These are phyloP conservation scores for Otocyon megalotis DNA, from an alignment of 2,113 vertebrate species.

Conservation along the genomic window DNA sequence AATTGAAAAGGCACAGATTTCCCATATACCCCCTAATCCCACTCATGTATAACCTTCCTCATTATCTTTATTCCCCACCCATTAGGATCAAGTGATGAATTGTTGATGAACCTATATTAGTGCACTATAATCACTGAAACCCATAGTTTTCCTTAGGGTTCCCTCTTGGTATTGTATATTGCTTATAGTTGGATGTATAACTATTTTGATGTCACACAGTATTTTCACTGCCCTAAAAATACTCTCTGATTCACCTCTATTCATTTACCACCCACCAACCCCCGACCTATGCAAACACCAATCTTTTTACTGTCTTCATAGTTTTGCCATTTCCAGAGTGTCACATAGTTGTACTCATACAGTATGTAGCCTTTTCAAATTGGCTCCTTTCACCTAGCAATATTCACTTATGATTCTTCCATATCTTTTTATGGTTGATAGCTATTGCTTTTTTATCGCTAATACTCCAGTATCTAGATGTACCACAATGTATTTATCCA, in stretches of 20 bases:
- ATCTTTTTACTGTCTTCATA: neutral
- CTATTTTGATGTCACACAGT: neutral
- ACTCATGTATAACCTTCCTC: neutral
- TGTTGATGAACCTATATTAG: neutral
- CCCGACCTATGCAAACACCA: neutral
- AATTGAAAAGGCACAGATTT: neutral
- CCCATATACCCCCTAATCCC: neutral
- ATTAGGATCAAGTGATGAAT: neutral
- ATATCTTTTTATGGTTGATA: neutral
- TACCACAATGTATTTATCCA: neutral
- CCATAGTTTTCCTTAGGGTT: neutral
- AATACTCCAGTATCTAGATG: neutral
- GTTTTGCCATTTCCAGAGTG: neutral
- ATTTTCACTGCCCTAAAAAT: neutral
- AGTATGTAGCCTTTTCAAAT: neutral
- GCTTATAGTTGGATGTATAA: neutral
- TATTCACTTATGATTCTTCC: neutral
- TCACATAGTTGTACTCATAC: neutral
- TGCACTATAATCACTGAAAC: neutral
- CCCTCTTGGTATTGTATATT: no score
- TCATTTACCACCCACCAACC: neutral
- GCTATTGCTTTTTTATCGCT: neutral
- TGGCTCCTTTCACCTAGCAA: neutral
- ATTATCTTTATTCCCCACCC: neutral
- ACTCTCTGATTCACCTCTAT: neutral